These are phyloP conservation scores for Xenopus laevis DNA, from an alignment of 2,113 vertebrate species.

Conservation along the genomic window DNA sequence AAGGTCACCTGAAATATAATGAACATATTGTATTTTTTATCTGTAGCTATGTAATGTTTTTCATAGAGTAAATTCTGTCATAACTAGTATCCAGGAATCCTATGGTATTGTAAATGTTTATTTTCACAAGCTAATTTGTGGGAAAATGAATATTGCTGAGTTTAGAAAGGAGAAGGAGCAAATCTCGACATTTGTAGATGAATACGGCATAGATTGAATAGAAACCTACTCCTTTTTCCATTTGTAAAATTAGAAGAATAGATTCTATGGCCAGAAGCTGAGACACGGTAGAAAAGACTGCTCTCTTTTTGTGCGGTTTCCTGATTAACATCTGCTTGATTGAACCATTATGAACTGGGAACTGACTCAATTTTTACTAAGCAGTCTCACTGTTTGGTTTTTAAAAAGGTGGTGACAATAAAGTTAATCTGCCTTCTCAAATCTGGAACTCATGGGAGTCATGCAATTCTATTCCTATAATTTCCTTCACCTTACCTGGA, in stretches of 20 bases:
- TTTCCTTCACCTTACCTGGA: conserved; percentile 19
- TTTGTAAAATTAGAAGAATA: conserved; percentile 50
- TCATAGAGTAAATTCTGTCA: neutral
- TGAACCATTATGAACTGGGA: conserved; percentile 55
- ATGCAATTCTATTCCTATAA: conserved; percentile 42
- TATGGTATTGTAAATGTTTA: conserved; percentile 47
- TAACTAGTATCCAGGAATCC: neutral
- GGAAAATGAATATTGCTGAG: conserved; percentile 51
- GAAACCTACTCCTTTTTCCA: conserved; percentile 52
- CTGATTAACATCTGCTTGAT: conserved; percentile 59
- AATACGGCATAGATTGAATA: conserved; percentile 49
- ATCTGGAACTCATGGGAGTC: conserved; percentile 40
- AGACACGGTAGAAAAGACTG: conserved; percentile 58
- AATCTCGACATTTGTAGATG: conserved; percentile 52
- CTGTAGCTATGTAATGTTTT: neutral
- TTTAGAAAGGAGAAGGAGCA: conserved; percentile 54
- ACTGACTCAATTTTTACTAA: conserved; percentile 54
- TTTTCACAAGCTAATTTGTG: conserved; percentile 50
- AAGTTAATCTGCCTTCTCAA: conserved; percentile 46
- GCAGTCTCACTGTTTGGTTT: conserved; percentile 51
- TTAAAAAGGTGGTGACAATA: conserved; percentile 51
- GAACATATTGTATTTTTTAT: no score
- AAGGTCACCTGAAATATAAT: no score
- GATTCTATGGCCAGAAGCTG: conserved; percentile 58
- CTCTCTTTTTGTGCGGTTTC: conserved; percentile 57